Conservation (phyloP, 2,888 invertebrate species). For the Schrankia costaestrigalis region DNA sequence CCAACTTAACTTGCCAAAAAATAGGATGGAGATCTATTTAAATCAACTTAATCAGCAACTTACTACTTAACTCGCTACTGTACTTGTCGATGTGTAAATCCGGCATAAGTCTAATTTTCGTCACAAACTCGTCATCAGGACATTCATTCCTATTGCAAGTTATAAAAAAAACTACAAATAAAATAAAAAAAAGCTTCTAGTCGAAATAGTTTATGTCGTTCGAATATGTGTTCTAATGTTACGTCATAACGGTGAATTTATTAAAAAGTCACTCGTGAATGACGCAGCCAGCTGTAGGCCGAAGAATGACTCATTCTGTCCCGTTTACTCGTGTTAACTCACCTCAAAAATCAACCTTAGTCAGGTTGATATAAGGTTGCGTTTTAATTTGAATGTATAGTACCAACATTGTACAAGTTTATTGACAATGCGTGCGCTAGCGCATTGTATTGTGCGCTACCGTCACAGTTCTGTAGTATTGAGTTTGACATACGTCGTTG, state of each 20-base stretch:
- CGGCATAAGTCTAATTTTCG: too few relatives aligned
- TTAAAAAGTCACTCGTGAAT: constrained; percentile 51
- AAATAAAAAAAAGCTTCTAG: constrained; percentile 18
- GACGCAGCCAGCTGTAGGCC: constrained; percentile 64
- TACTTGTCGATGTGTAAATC: too few relatives aligned
- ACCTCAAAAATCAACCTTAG: too few relatives aligned
- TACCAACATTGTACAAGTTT: constrained; percentile 37
- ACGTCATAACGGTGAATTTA: constrained; percentile 39
- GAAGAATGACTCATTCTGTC: constrained; percentile 62
- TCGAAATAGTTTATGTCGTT: too few relatives aligned
- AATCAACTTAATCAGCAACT: too few relatives aligned
- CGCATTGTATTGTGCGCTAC: constrained; percentile 70
- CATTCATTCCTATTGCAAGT: constrained; percentile 13
- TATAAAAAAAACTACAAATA: constrained; percentile 20
- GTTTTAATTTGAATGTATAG: constrained; percentile 15
- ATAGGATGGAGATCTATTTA: too few relatives aligned
- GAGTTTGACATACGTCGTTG: constrained; percentile 53
- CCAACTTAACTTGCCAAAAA: too few relatives aligned
- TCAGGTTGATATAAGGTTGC: too few relatives aligned
- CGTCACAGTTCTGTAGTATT: constrained; percentile 50
- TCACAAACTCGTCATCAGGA: too few relatives aligned
- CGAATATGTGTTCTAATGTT: constrained; percentile 37
- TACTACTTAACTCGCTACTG: too few relatives aligned
- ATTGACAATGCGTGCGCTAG: constrained; percentile 61
- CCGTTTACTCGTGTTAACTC: constrained; percentile 41